These are phyloP conservation scores for Lacanobia oleracea DNA, from an alignment of 2,888 invertebrate species.

Conservation along the genomic window DNA sequence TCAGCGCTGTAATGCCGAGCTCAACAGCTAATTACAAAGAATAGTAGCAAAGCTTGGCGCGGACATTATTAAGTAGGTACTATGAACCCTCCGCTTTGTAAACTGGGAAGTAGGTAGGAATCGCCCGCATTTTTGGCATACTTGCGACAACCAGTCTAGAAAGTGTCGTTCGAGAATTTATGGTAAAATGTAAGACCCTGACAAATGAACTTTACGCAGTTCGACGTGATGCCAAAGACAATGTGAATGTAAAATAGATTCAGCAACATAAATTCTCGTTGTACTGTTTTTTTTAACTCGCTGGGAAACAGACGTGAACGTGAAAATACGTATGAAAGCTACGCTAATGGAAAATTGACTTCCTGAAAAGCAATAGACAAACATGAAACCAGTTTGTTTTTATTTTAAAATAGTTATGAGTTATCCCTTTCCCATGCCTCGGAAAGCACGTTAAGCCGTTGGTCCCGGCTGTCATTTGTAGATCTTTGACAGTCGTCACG, in stretches of 20 bases:
- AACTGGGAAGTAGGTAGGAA: constrained; percentile 65
- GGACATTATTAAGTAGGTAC: constrained; percentile 67
- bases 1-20: constrained; percentile 61
- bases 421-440: too few relatives aligned
- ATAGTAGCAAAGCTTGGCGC: constrained; percentile 54
- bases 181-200: constrained; percentile 79
- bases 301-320: constrained; percentile 60
- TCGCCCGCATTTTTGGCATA: constrained; percentile 71
- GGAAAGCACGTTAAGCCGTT: too few relatives aligned
- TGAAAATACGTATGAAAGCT: constrained; percentile 18
- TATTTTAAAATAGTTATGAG: background rate
- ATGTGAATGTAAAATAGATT: constrained; percentile 82
- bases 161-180: constrained; percentile 76
- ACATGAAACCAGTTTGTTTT: constrained; percentile 5
- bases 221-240: constrained; percentile 78
- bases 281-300: constrained; percentile 71
- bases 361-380: constrained; percentile 5
- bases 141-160: constrained; percentile 70
- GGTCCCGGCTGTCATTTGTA: too few relatives aligned
- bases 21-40: constrained; percentile 70
- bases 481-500: too few relatives aligned
- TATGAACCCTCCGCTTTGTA: constrained; percentile 65
- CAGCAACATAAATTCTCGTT: constrained; percentile 74
- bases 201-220: constrained; percentile 85
- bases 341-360: constrained; percentile 19